A percentile compares a stretch with the other conserved stretches of the same genome.
Conservation (phyloP, 2,797 vertebrate genomes). For the Propithecus perrieri region DNA sequence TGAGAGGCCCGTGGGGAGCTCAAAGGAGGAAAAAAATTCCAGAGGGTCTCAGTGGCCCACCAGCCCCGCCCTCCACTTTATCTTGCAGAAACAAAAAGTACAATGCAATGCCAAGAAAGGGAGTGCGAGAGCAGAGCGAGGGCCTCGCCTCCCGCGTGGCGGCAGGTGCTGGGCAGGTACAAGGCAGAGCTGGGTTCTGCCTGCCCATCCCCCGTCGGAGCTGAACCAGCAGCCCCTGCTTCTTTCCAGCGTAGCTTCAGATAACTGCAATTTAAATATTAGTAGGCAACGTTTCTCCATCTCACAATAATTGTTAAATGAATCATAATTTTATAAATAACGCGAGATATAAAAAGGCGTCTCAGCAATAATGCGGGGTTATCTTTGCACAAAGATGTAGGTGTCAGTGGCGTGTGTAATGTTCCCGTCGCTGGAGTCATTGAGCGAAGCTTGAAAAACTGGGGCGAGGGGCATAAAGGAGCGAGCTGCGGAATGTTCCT, state of each 20-base stretch:
- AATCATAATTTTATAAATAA: constrained; percentile 87
- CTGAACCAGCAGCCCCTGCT: not conserved
- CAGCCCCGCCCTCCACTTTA: not conserved
- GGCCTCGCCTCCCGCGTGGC: accelerated
- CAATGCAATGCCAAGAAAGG: not conserved
- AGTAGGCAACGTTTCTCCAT: constrained; percentile 79
- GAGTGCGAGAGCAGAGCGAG: accelerated
- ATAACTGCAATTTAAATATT: constrained; percentile 80
- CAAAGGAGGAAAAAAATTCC: too few species aligned
- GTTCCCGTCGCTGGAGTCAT: constrained; percentile 67
- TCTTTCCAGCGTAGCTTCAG: constrained; percentile 49
- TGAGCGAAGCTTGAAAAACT: constrained; percentile 59
- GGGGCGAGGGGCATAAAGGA: accelerated
- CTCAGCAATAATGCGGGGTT: constrained; percentile 78
- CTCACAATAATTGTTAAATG: constrained; percentile 82
- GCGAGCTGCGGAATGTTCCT: accelerated
- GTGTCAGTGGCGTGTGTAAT: constrained; percentile 76
- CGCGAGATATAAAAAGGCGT: constrained; percentile 82
- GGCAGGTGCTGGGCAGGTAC: not conserved
- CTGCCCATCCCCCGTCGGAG: not conserved
- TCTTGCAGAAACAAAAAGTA: not conserved
- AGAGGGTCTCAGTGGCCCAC: not conserved
- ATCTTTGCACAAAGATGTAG: constrained; percentile 83
- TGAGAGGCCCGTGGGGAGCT: not conserved
- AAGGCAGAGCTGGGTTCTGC: not conserved